These are phyloP conservation scores for Eriocheir sinensis DNA, from an alignment of 1,140 invertebrate genomes.

Conservation along the genomic window DNA sequence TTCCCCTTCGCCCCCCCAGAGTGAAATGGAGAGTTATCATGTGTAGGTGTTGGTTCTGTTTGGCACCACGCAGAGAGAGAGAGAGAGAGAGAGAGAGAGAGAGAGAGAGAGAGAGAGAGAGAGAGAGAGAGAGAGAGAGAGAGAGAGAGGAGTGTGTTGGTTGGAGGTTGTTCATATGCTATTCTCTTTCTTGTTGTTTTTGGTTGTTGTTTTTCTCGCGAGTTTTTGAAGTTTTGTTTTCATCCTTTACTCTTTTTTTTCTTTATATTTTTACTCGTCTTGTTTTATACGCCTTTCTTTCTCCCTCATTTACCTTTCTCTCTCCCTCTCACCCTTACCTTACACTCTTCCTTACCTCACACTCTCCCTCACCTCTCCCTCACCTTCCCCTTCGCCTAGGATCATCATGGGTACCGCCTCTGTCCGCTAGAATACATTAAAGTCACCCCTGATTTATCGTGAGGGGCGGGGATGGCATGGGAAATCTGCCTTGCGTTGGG, in stretches of 20 bases:
- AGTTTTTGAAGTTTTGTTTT: background rate
- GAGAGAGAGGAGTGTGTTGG: background rate
- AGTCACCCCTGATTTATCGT: background rate
- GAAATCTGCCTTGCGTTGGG: background rate
- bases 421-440: background rate
- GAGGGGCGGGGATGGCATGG: background rate
- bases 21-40: conserved; percentile 3
- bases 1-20: background rate
- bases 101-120: background rate
- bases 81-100: background rate
- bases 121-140: background rate
- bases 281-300: background rate
- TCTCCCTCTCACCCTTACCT: background rate
- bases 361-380: background rate
- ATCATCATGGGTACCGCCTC: background rate
- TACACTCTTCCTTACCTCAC: background rate
- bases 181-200: background rate
- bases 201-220: background rate
- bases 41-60: background rate
- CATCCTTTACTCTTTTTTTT: background rate
- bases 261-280: background rate
- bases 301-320: no score
- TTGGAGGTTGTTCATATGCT: background rate
- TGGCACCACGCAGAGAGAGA: background rate
- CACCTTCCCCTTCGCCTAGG: background rate